Evolutionary conservation across 2,113 vertebrate species (phyloP).

Genomic region (Antennarius striatus): DNA sequence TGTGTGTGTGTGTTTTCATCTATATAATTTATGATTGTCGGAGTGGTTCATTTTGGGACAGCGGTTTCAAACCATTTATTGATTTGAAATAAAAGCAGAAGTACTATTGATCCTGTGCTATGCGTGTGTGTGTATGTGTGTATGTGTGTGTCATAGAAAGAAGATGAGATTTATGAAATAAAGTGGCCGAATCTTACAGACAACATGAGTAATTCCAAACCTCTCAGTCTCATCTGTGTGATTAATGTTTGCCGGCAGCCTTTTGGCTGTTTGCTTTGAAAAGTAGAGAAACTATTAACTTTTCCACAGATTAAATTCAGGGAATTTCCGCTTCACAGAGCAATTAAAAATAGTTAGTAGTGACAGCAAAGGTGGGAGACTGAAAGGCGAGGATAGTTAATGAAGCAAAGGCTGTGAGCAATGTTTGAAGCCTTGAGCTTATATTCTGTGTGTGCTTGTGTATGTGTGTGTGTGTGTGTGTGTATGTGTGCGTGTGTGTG

Average conservation of each 20-base stretch:
- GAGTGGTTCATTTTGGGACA: slow-evolving; percentile 21
- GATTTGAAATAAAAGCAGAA: slow-evolving; percentile 41
- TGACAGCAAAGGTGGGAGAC: no score
- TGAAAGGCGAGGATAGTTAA: no score
- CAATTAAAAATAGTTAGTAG: no score
- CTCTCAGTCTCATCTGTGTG: slow-evolving; percentile 39
- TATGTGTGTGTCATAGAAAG: not conserved
- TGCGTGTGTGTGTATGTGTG: not conserved
- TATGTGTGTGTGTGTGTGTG: no score
- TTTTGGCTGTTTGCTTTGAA: slow-evolving; percentile 39
- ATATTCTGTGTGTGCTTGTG: no score
- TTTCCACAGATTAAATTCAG: not conserved
- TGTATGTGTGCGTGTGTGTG: no score
- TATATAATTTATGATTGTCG: slow-evolving; percentile 12
- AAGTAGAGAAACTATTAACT: slow-evolving; percentile 34
- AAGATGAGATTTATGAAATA: slow-evolving; percentile 25
- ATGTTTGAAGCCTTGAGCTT: no score
- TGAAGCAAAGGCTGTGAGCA: no score
- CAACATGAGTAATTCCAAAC: slow-evolving; percentile 48
- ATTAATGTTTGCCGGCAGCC: slow-evolving; percentile 44
- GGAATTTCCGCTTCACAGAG: no score
- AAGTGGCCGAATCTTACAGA: slow-evolving; percentile 3
- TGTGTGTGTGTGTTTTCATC: not conserved
- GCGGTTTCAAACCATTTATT: slow-evolving; percentile 29
- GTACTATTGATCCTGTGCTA: slow-evolving; percentile 20